These are phyloP conservation scores for Lithosia quadra DNA, from an alignment of 2,888 invertebrate species.

Conservation along the genomic window DNA sequence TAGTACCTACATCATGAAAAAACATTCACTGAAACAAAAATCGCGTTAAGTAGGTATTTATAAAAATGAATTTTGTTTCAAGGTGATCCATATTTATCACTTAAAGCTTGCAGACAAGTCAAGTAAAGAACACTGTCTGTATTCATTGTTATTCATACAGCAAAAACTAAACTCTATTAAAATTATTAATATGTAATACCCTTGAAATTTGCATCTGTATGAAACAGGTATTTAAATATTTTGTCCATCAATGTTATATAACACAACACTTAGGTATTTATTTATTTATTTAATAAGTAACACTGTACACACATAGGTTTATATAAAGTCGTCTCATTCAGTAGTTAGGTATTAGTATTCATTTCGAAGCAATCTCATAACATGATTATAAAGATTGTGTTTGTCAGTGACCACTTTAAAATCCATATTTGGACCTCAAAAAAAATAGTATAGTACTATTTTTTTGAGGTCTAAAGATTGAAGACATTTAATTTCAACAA, in stretches of 20 bases:
- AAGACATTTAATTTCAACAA: no score
- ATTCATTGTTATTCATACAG: conserved; percentile 17
- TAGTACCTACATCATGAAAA: background rate
- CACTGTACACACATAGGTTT: background rate
- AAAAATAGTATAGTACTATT: no score
- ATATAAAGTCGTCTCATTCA: background rate
- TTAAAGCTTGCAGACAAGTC: background rate
- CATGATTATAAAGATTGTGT: background rate
- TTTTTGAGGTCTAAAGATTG: no score
- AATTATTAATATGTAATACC: background rate
- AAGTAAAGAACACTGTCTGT: background rate
- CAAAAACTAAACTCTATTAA: conserved; percentile 17
- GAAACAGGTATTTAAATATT: conserved; percentile 4
- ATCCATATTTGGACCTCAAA: no score
- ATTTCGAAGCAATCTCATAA: background rate
- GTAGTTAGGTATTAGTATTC: background rate
- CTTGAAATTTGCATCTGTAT: background rate
- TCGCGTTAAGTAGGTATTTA: background rate
- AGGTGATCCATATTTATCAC: background rate
- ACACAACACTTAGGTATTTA: background rate
- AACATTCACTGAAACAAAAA: background rate
- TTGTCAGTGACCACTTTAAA: background rate
- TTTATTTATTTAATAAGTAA: no score
- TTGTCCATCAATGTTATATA: background rate
- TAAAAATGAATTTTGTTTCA: background rate